Percentiles rank a stretch among this genome's conserved stretches.
Evolutionary conservation across 1,140 invertebrate species (phyloP).

Genomic region (Cydia amplana): DNA sequence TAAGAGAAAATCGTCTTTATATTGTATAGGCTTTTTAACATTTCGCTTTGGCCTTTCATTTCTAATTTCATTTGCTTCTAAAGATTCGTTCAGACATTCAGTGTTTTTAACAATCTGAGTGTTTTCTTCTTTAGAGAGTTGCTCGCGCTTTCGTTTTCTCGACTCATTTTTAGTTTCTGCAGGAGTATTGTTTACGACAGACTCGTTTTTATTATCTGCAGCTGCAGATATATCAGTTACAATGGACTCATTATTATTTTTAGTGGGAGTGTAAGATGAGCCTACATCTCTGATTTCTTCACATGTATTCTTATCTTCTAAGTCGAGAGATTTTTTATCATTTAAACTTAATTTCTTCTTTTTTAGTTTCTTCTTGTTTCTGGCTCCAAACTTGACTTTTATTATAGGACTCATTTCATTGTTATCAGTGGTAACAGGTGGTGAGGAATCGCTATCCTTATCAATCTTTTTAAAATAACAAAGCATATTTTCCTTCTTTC

Average conservation of each 20-base stretch:
- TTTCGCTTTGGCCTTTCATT: constrained; percentile 58
- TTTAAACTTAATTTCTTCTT: constrained; percentile 49
- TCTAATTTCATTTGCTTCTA: neutral
- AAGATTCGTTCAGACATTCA: neutral
- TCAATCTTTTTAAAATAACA: constrained; percentile 78
- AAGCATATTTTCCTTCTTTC: constrained; percentile 80
- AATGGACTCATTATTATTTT: constrained; percentile 37
- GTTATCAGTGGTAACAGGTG: constrained; percentile 38
- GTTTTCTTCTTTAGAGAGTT: constrained; percentile 19
- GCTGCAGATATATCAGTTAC: neutral
- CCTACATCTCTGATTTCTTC: neutral
- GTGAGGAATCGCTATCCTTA: constrained; percentile 43
- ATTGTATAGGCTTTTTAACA: constrained; percentile 68
- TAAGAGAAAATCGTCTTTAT: constrained; percentile 56
- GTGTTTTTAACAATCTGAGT: neutral
- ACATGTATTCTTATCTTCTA: neutral
- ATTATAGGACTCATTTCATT: constrained; percentile 46
- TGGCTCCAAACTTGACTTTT: constrained; percentile 61
- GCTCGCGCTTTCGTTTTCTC: constrained; percentile 17
- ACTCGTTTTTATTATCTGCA: neutral
- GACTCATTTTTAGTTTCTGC: neutral
- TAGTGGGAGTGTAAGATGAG: neutral
- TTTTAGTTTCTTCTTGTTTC: constrained; percentile 53
- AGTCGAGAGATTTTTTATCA: neutral
- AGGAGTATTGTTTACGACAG: neutral